A percentile compares a stretch with the other conserved stretches of the same genome.
These are phyloP conservation scores for Planococcus citri DNA, from an alignment of 1,140 invertebrate genomes.

Conservation along the genomic window DNA sequence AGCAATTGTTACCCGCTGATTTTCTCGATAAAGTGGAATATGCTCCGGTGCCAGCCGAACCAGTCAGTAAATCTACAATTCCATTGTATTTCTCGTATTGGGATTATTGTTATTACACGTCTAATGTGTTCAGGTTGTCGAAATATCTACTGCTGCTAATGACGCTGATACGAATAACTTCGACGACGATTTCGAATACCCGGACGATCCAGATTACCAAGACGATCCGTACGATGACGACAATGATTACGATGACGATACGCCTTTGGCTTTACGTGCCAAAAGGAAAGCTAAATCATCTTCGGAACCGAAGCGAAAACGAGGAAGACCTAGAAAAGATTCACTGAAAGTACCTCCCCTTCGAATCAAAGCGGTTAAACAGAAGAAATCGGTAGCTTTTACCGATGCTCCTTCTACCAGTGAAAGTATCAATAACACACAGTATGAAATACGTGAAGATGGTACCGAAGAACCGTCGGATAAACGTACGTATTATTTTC, in stretches of 20 bases:
- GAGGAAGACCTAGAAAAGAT: neutral
- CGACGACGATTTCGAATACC: neutral
- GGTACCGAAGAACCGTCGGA: neutral
- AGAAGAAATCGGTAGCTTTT: neutral
- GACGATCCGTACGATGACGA: neutral
- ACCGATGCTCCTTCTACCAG: neutral
- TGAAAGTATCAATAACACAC: neutral
- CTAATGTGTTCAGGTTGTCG: no score
- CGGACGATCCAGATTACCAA: neutral
- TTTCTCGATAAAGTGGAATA: neutral
- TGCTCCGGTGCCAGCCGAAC: neutral
- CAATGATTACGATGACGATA: neutral
- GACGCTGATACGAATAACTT: neutral
- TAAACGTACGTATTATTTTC: neutral
- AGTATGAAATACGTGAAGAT: slow-evolving; percentile 4
- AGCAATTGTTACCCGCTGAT: neutral
- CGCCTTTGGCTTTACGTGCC: neutral
- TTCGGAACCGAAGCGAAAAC: slow-evolving; percentile 1
- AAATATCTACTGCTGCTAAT: no score
- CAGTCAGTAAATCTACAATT: no score
- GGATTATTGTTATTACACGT: no score
- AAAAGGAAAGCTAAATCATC: neutral
- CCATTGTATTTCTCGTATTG: no score
- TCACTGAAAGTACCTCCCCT: neutral
- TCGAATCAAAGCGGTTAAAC: slow-evolving; percentile 1